Evolutionary conservation across 2,888 invertebrate species (phyloP).

Genomic region (Antheraea assamensis): DNA sequence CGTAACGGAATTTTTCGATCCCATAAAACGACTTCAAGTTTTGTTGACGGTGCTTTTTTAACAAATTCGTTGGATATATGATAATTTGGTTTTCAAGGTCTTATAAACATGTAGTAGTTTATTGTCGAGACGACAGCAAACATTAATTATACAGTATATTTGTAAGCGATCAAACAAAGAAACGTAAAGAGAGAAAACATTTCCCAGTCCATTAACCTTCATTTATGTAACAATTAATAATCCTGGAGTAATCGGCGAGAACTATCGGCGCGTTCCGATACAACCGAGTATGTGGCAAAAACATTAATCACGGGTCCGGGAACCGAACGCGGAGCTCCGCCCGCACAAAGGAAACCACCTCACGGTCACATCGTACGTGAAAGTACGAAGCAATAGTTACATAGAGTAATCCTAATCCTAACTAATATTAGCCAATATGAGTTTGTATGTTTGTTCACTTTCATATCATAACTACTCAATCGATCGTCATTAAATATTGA

Average conservation of each 20-base stretch:
- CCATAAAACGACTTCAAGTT: no score
- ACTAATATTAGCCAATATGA: no score
- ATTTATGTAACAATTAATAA: conserved; percentile 16
- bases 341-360: conserved; percentile 8
- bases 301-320: conserved; percentile 16
- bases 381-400: neutral
- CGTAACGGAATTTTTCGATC: no score
- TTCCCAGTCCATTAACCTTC: conserved; percentile 15
- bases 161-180: conserved; percentile 10
- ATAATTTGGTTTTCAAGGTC: no score
- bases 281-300: conserved; percentile 15
- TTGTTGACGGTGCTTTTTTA: no score
- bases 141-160: neutral
- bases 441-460: no score
- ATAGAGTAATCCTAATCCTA: neutral
- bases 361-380: neutral
- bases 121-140: neutral
- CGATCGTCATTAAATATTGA: no score
- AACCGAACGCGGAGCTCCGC: conserved; percentile 6
- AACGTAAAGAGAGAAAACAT: neutral
- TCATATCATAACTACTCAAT: no score
- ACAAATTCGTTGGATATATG: no score
- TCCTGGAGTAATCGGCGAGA: conserved; percentile 7
- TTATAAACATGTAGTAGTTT: neutral
- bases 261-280: conserved; percentile 13